phyloP scores from a whole-genome alignment of 2,113 vertebrate genomes.

The Phainopepla nitens region DNA sequence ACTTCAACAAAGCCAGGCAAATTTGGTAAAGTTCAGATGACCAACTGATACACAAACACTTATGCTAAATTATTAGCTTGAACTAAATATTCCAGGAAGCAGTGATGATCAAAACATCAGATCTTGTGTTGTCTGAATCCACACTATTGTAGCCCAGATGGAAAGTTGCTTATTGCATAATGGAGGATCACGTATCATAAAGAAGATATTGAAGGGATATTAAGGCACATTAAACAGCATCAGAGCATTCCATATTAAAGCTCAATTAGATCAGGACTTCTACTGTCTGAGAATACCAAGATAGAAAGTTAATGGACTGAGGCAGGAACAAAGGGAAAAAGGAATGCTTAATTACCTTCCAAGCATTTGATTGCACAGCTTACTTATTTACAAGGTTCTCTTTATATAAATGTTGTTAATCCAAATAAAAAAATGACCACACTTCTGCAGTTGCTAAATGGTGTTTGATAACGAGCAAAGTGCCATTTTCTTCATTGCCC shows the following conservation, averaged over 20 bases:
- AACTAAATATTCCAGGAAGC: not conserved
- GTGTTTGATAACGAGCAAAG: not conserved
- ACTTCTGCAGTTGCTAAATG: not conserved
- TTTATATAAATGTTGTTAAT: not conserved
- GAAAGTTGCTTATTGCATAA: constrained; percentile 4
- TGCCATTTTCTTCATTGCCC: not conserved
- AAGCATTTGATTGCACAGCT: not conserved
- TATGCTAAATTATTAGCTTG: constrained; percentile 43
- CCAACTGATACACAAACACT: not conserved
- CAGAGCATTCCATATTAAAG: constrained; percentile 72
- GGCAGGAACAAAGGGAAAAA: constrained; percentile 70
- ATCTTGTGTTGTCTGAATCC: not conserved
- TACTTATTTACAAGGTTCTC: not conserved
- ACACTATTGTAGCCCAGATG: not conserved
- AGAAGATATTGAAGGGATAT: constrained; percentile 45
- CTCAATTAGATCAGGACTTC: constrained; percentile 73
- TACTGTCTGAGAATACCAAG: constrained; percentile 54
- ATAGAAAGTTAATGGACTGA: constrained; percentile 54
- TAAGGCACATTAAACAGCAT: constrained; percentile 70
- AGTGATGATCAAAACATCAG: constrained; percentile 19
- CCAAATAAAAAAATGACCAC: not conserved
- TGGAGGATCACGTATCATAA: not conserved
- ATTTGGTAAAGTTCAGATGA: not conserved
- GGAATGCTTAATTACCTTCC: constrained; percentile 52
- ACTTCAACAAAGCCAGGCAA: not conserved